Base-by-base conservation (phyloP, 2,888 invertebrate species). In the Epirrhoe alternata region DNA sequence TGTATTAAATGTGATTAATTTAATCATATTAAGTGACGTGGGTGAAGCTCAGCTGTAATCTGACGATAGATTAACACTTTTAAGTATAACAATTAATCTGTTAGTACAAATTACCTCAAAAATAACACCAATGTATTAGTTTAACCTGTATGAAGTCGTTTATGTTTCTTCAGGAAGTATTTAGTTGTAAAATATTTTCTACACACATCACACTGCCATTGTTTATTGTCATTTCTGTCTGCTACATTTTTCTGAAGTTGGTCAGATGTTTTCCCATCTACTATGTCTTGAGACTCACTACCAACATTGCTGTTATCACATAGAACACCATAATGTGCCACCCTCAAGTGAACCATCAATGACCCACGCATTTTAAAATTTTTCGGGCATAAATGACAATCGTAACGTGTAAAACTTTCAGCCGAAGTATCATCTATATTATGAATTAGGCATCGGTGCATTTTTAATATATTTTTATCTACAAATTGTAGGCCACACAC, bases 161-260 rank as follows among this genome's bases (percentile, higher is more conserved):
- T 97, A 85, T 97, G 97, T 87, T 97, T 97, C 88, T 97, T 97
- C 73, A 97, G 89, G 82, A 97, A 97, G 90, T 97, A 97, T 87
- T 97, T 97, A 1, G 97, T 97, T 0, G 97, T 97, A 82, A 97
- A 97, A 86, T 95, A 94, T 92, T 97, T 97, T 63, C 94, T 94
- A 86, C 97, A 97, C 52, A 97, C 95, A 79, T 97, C 97, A 82
- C 97, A 97, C 81, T 96, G 96, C 97, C 97, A 97, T 82, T 96
- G 96, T 86, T 97, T 97, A 60, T 95, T 95, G 72, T 96, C 96
- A 75, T 83, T 87, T 82, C 85, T 86, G 51, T 86, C 87, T n/a
- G n/a, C n/a, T 61, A 84, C 73, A 59, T 84, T 86, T 60, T 85
- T 84, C 50, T 83, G 63, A 59, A 17, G 42, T 61, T 72, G 68